phyloP scores from a whole-genome alignment of 2,888 invertebrate species.

The Rotaria macrura region DNA sequence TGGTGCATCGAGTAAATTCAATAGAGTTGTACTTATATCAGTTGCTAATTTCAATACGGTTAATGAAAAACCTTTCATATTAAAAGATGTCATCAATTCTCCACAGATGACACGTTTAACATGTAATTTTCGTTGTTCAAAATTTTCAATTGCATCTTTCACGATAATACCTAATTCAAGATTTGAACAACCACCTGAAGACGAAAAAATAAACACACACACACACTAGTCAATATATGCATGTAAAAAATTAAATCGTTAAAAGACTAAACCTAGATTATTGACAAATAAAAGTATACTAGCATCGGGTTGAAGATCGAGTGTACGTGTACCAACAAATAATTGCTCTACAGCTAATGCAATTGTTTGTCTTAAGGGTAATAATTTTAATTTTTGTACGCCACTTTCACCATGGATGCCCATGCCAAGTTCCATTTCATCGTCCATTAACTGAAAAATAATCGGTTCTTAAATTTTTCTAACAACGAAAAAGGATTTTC shows the following conservation, averaged over 20 bases:
- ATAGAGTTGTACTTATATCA: constrained; percentile 18
- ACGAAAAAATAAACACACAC: neutral
- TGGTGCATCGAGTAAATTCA: constrained; percentile 51
- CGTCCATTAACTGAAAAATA: constrained; percentile 39
- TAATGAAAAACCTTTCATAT: constrained; percentile 68
- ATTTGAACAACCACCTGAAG: constrained; percentile 60
- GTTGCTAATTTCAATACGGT: constrained; percentile 53
- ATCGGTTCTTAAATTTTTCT: neutral
- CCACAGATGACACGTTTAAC: constrained; percentile 57
- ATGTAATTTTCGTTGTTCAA: constrained; percentile 47
- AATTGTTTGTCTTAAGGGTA: constrained; percentile 48
- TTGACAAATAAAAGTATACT: constrained; percentile 62
- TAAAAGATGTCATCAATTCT: constrained; percentile 62
- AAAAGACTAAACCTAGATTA: constrained; percentile 55
- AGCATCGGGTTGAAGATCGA: constrained; percentile 36
- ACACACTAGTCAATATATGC: neutral
- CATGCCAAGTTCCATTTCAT: constrained; percentile 62
- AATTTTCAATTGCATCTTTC: constrained; percentile 58
- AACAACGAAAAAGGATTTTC: no score
- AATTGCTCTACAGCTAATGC: constrained; percentile 48
- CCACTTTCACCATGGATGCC: constrained; percentile 56
- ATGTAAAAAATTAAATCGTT: no score
- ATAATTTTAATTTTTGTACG: constrained; percentile 51
- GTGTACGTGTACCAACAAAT: neutral
- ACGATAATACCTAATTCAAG: constrained; percentile 66